Evolutionary conservation across 2,888 invertebrate genomes (phyloP), one percentile per base, ranked within the genome.

Genomic region (Miltochrista miniata): DNA sequence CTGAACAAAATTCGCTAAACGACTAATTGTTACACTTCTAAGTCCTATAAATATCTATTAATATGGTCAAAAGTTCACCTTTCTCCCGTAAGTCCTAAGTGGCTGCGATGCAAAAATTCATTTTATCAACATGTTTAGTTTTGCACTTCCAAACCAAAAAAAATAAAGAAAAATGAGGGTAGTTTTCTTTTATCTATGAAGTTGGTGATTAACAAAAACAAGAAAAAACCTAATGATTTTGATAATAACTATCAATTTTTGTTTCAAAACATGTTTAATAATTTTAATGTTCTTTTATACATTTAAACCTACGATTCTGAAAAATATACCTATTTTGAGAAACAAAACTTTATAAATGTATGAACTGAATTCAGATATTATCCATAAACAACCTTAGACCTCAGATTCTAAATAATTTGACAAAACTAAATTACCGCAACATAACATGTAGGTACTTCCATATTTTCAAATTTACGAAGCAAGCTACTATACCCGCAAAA

Each of bases 101-200:
- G 89, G 90, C 90, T 90, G 90, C 90, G 74, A 83, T 85, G 87
- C 80, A 88, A 86, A 87, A 88, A 86, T 79, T 79, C 72, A 74
- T 71, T 68, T 69, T 67, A 64, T 76, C 68, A 76, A 68, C 60
- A 72, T 52, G 56, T 68, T 66, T 65, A 68, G 44, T 69, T 61
- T 43, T 53, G 56, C 51, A 56, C 33, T 48, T 44, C 10, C 51
- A 56, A 50, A 30, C 8, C 7, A 30, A 64, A 54, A 57, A 46
- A 58, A n/a, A n/a, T n/a, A n/a, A 58, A 44, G 50, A 53, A 48
- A 40, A 54, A 54, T 53, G 43, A 48, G 45, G 51, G 44, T 55
- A 37, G 33, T 48, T 52, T 37, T 47, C 12, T 56, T 48, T 52
- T 14, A 49, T 41, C 18, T 45, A 15, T 24, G 38, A 43, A 38